A percentile compares a stretch with the other conserved stretches of the same genome.
phyloP scores from a whole-genome alignment of 2,888 invertebrate genomes.

The Cheilosia pagana region DNA sequence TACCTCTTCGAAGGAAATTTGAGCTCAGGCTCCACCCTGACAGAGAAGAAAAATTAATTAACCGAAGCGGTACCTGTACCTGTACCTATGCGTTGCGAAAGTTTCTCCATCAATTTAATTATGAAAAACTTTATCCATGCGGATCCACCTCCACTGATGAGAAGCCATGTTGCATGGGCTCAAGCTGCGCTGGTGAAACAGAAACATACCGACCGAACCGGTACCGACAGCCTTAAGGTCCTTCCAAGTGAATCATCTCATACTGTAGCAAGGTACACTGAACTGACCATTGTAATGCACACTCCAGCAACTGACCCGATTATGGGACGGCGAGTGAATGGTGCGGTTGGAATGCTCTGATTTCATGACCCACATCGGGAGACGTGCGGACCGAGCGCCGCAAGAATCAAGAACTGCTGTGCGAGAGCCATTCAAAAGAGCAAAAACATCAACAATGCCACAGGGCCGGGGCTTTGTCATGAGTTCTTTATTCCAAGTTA shows the following conservation, averaged over 20 bases:
- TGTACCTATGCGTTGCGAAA: conserved; percentile 47
- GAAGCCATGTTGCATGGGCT: conserved; percentile 4
- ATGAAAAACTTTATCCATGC: conserved; percentile 57
- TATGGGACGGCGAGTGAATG: conserved; percentile 43
- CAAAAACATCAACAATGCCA: conserved; percentile 53
- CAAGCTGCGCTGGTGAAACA: not conserved
- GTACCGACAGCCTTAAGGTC: conserved; percentile 31
- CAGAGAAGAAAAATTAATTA: conserved; percentile 55
- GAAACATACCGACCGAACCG: conserved; percentile 39
- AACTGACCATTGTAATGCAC: conserved; percentile 50
- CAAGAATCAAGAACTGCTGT: not conserved
- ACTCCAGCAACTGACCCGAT: conserved; percentile 36
- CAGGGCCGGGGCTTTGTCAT: conserved; percentile 57
- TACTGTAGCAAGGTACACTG: conserved; percentile 41
- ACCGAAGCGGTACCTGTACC: conserved; percentile 31
- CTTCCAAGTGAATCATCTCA: conserved; percentile 44
- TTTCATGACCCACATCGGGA: conserved; percentile 56
- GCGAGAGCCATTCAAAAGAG: conserved; percentile 56
- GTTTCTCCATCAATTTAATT: conserved; percentile 70
- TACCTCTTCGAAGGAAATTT: not conserved
- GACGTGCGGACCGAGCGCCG: conserved; percentile 8
- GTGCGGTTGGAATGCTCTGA: conserved; percentile 34
- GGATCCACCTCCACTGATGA: not conserved
- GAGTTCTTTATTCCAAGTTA: conserved; percentile 56
- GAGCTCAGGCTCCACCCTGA: not conserved